Conservation (phyloP, 2,797 vertebrate species). For the Halcyon leucocephala region DNA sequence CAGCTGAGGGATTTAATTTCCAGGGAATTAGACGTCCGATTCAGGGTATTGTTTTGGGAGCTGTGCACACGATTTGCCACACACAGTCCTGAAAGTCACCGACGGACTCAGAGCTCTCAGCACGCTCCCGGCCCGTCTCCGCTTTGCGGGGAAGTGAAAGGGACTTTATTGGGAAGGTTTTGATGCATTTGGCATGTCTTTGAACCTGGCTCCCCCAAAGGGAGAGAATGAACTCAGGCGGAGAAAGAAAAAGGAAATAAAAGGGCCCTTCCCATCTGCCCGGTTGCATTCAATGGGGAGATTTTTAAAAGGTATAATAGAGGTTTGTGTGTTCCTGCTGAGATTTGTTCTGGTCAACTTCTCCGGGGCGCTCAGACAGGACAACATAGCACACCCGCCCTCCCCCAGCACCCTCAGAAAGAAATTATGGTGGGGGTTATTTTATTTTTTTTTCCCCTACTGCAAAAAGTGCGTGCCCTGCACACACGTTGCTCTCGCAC, state of each 20-base stretch:
- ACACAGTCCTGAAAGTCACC: slow-evolving; percentile 60
- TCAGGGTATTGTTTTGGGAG: slow-evolving; percentile 51
- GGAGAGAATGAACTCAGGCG: slow-evolving; percentile 52
- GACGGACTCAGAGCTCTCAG: not conserved
- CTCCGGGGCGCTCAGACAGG: not conserved
- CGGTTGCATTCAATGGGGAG: slow-evolving; percentile 32
- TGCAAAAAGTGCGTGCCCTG: not conserved
- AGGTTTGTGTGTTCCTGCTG: slow-evolving; percentile 62
- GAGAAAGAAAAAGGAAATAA: slow-evolving; percentile 59
- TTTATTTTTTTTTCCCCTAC: not conserved
- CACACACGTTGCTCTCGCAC: not conserved
- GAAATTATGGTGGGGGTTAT: not conserved
- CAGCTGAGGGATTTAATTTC: slow-evolving; percentile 66
- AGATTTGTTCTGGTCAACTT: slow-evolving; percentile 69
- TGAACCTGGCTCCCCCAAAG: slow-evolving; percentile 58
- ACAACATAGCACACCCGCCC: rapidly evolving
- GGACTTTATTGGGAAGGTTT: slow-evolving; percentile 52
- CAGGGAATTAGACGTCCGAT: slow-evolving; percentile 33
- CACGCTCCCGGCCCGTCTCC: not conserved
- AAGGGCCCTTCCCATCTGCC: slow-evolving; percentile 61
- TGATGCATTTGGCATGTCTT: slow-evolving; percentile 65
- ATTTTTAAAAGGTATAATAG: slow-evolving; percentile 56
- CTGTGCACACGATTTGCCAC: slow-evolving; percentile 47
- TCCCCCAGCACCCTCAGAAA: not conserved
- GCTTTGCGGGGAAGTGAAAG: not conserved